Evolutionary conservation across 2,797 vertebrate species (phyloP), one percentile per base, ranked within the genome.

Genomic region (Clarias platycephalus): DNA sequence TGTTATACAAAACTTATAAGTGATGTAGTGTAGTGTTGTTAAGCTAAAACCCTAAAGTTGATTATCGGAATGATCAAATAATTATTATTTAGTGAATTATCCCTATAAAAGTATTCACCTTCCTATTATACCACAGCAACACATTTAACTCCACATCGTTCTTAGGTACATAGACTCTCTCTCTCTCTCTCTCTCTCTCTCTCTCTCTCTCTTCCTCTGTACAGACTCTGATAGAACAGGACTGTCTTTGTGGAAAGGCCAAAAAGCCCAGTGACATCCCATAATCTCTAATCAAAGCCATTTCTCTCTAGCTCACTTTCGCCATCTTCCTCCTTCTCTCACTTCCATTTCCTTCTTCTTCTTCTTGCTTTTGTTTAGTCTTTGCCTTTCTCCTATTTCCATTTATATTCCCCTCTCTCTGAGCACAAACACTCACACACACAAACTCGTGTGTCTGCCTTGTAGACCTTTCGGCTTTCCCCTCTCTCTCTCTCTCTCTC

Each of bases 281-380:
- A 92, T 92, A 92, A 91, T 90, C 89, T 91, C 89, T 90, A 91
- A 92, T 93, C 91, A 91, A 90, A 92, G 72, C 89, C 83, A 83
- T 49, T 80, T 72, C 87, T 63, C 81, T 16, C n/a, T 26, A 88
- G 88, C 89, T 83, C 68, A 44, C 31, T n/a, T 58, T 82, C 87
- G 88, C 86, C 83, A 49, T 91, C 88, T 90, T 83, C 85, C 80
- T 68, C 72, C 67, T 10, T 84, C 68, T 58, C 44, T 44, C 28
- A n/a, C 55, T 71, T 26, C 49, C 49, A 81, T 64, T 89, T 89
- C 76, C 84, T 82, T 80, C 83, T 90, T 87, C 20, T 91, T 87
- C 20, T 91, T 87, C 88, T 85, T 4, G 1, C 22, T 62, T 62
- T 64, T 18, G 34, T 26, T 44, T 63, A 16, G 76, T 44, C 22